Conservation (phyloP, 53 echinoderm and acorn worm species). For the Stichopus horrens region DNA sequence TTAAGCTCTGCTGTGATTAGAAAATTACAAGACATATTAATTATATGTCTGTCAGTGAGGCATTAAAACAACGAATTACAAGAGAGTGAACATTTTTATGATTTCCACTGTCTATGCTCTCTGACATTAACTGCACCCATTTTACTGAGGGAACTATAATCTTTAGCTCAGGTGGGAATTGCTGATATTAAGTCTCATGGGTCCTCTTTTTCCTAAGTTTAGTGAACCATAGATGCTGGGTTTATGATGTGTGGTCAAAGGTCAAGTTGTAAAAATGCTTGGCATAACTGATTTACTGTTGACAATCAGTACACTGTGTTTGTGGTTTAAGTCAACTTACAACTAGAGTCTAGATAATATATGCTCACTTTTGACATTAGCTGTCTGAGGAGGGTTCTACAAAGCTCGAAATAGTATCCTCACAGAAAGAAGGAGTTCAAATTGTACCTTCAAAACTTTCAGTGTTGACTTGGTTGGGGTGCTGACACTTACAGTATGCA, state of each 20-base stretch:
- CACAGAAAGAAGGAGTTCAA: too few species aligned
- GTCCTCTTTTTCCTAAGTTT: background rate
- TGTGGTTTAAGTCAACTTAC: background rate
- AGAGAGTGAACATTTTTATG: background rate
- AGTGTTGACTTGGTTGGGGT: too few species aligned
- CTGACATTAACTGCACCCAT: background rate
- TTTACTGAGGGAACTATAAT: background rate
- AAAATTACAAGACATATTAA: background rate
- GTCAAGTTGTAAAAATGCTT: background rate
- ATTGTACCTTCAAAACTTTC: too few species aligned
- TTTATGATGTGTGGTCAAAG: background rate
- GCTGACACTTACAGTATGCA: too few species aligned
- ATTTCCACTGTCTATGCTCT: background rate
- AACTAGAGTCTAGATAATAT: background rate
- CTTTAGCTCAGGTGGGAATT: background rate
- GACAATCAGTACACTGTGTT: background rate
- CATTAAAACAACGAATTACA: background rate
- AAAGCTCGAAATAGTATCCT: too few species aligned
- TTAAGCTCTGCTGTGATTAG: too few species aligned
- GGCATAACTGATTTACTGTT: background rate
- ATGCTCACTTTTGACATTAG: background rate
- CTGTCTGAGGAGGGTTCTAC: background rate
- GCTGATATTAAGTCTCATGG: background rate
- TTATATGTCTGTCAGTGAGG: background rate
- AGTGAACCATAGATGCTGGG: background rate